Percentiles rank a stretch among this genome's conserved stretches.
phyloP scores from a whole-genome alignment of 2,888 invertebrate species.

The Chaitophorus viminalis region DNA sequence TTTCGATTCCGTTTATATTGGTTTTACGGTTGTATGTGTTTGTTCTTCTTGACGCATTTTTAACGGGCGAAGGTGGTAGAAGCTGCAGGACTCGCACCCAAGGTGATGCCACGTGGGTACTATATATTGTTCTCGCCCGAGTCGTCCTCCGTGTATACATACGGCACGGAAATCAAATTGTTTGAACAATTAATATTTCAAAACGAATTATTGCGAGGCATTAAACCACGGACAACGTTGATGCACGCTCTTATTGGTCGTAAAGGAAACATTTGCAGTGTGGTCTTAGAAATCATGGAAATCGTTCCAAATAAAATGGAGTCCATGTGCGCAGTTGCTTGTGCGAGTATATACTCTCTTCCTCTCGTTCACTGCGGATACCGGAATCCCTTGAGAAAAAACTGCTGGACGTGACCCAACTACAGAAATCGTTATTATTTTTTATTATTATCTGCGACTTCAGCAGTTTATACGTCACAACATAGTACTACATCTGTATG shows the following conservation, averaged over 20 bases:
- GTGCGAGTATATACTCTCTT: not conserved
- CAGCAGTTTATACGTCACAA: not conserved
- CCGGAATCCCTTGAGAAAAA: not conserved
- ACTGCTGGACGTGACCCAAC: conserved; percentile 38
- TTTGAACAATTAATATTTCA: not conserved
- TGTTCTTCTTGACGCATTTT: not conserved
- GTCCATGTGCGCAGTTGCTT: not conserved
- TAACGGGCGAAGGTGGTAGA: not conserved
- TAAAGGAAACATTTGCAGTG: too few species aligned
- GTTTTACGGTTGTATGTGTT: not conserved
- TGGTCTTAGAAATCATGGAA: not conserved
- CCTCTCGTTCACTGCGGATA: too few species aligned
- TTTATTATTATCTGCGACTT: not conserved
- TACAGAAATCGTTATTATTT: conserved; percentile 1
- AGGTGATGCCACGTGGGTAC: too few species aligned
- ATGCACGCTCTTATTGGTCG: not conserved
- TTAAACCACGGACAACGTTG: not conserved
- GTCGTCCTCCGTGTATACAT: too few species aligned
- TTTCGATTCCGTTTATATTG: not conserved
- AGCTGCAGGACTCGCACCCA: too few species aligned
- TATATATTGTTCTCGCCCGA: too few species aligned
- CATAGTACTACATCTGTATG: not conserved
- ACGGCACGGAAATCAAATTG: too few species aligned
- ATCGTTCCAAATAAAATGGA: conserved; percentile 8
- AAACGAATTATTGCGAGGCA: not conserved